These are phyloP conservation scores for Tupiocoris notatus DNA, from an alignment of 2,888 invertebrate genomes.

Conservation along the genomic window DNA sequence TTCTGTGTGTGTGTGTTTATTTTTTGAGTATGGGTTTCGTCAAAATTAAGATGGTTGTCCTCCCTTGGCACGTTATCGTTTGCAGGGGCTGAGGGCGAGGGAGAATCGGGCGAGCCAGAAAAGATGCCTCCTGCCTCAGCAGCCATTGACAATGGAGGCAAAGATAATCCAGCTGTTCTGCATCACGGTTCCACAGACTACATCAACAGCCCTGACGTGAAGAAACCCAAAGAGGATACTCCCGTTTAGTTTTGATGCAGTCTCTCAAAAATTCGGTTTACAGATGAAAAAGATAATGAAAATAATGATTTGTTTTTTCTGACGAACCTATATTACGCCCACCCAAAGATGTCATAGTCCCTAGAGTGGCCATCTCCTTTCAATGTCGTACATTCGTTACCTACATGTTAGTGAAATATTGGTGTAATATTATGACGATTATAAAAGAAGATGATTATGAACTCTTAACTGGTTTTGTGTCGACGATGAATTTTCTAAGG, in stretches of 20 bases:
- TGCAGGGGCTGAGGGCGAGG: constrained; percentile 46
- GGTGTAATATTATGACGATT: background rate
- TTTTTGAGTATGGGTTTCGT: too few relatives aligned
- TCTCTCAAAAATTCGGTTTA: background rate
- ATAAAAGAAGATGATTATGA: background rate
- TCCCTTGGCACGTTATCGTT: background rate
- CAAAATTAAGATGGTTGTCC: background rate
- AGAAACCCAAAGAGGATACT: constrained; percentile 62
- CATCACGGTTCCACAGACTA: constrained; percentile 60
- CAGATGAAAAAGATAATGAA: background rate
- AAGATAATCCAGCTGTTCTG: constrained; percentile 54
- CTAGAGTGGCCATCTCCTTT: constrained; percentile 12
- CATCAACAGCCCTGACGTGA: constrained; percentile 61
- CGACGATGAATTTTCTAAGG: background rate
- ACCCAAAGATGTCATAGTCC: constrained; percentile 20
- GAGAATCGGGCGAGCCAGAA: constrained; percentile 52
- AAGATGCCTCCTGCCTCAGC: constrained; percentile 52
- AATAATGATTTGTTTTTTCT: background rate
- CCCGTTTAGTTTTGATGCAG: constrained; percentile 55
- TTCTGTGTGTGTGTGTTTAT: too few relatives aligned
- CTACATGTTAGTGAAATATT: background rate
- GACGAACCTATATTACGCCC: constrained; percentile 16
- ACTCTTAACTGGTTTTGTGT: background rate
- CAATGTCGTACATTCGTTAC: constrained; percentile 13
- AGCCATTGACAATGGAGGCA: constrained; percentile 53